Evolutionary conservation across 2,113 vertebrate species (phyloP), one percentile per base, ranked within the genome.

Genomic region (Lophius piscatorius): DNA sequence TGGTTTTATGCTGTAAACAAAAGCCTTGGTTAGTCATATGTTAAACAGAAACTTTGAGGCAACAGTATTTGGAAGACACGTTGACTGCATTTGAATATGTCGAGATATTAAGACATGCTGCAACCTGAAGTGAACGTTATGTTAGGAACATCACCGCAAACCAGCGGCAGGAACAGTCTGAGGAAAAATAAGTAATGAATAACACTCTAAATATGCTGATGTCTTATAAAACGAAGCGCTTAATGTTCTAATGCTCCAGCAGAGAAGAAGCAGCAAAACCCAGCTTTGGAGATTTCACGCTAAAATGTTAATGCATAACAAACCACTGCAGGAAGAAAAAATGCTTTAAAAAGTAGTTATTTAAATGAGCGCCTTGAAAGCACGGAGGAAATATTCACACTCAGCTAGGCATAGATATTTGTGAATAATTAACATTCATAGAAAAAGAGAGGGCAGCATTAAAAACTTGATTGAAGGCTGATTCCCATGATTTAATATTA

Each of bases 401-500:
- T 62, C 39, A 31, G 57, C 70, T 52, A 29, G 69, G 59, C 63
- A 72, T 35, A 75, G 49, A 58, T 39, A 58, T 40, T 21, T 65
- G 63, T 69, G 45, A 76, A 76, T 76, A 69, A 66, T 82, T 82
- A 52, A 75, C 67, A 63, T 74, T 69, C 35, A 60, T 57, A 21
- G 16, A 35, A 60, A 49, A 64, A 31, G 7, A 2, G 7, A 23
- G 42, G 12, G 7, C 35, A 54, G 17, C 58, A 40, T 70, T 74
- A 71, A 71, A 73, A 60, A 28, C 26, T 41, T 55, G 42, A 63
- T 68, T 51, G 16, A 46, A 14, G 54, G 35, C 39, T 39, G 50
- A 71, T 75, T 68, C 48, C 13, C 28, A 56, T 56, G 52, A 68
- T 76, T 68, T 63, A 63, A 54, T 40, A 41, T 59, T 24, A 54